Percentiles rank a stretch among this genome's conserved stretches.
These are phyloP conservation scores for Aleiodes testaceus DNA, from an alignment of 2,888 invertebrate genomes.

Conservation along the genomic window DNA sequence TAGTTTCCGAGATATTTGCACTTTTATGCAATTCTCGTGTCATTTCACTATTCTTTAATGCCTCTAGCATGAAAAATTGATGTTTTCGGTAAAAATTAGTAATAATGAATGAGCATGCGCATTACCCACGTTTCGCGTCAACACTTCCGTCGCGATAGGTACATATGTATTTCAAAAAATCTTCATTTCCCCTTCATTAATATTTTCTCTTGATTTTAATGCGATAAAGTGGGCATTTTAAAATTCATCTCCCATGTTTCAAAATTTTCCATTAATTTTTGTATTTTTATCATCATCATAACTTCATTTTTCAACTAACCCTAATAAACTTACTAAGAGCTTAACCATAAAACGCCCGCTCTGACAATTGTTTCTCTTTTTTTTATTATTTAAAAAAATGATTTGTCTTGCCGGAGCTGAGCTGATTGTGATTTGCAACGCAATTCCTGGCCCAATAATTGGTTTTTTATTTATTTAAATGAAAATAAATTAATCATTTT, in stretches of 20 bases:
- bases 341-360: constrained; percentile 71
- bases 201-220: constrained; percentile 6
- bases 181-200: constrained; percentile 23
- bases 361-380: constrained; percentile 67
- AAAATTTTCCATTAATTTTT: constrained; percentile 40
- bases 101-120: constrained; percentile 12
- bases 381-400: constrained; percentile 59
- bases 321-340: constrained; percentile 69
- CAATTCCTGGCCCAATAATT: constrained; percentile 72
- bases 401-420: constrained; percentile 71
- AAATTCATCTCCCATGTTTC: not conserved
- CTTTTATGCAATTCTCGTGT: too few species aligned
- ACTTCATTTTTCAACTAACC: constrained; percentile 58
- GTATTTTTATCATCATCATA: constrained; percentile 43
- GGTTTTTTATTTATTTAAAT: constrained; percentile 52
- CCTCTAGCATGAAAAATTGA: not conserved
- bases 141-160: constrained; percentile 27
- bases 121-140: constrained; percentile 24
- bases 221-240: constrained; percentile 24
- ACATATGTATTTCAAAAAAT: constrained; percentile 32
- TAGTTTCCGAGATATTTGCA: too few species aligned
- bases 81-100: constrained; percentile 24
- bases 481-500: not conserved
- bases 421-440: constrained; percentile 74
- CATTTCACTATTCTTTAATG: not conserved